Evolutionary conservation across 2,888 invertebrate genomes (phyloP).

Genomic region (Torymus texanus): DNA sequence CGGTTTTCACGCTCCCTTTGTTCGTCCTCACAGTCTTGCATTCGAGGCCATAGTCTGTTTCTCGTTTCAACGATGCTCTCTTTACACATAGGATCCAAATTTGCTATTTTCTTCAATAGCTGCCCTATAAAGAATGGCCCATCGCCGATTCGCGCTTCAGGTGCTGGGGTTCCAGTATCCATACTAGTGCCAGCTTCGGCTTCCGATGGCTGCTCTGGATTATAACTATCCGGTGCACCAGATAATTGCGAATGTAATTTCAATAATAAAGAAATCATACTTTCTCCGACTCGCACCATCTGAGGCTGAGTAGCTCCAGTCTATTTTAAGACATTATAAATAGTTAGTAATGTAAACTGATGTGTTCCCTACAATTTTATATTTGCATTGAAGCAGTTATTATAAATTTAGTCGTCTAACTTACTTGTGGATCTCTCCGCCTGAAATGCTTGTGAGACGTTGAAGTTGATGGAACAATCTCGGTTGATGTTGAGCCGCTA

Average conservation of each 20-base stretch:
- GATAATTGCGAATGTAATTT: conserved; percentile 94
- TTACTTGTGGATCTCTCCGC: conserved; percentile 68
- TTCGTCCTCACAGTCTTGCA: conserved; percentile 87
- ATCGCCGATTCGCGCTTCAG: conserved; percentile 82
- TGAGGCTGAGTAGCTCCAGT: conserved; percentile 66
- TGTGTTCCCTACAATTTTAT: background rate
- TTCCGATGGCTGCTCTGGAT: conserved; percentile 70
- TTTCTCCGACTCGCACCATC: conserved; percentile 85
- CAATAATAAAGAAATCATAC: conserved; percentile 90
- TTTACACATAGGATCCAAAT: conserved; percentile 83
- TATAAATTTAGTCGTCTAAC: background rate
- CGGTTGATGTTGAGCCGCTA: conserved; percentile 58
- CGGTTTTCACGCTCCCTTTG: conserved; percentile 82
- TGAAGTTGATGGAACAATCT: conserved; percentile 73
- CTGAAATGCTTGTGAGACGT: conserved; percentile 68
- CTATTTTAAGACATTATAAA: conserved; percentile 55
- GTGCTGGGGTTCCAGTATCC: conserved; percentile 46
- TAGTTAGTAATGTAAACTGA: background rate
- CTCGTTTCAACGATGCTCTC: conserved; percentile 84
- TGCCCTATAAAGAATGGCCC: conserved; percentile 91
- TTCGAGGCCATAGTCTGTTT: conserved; percentile 87
- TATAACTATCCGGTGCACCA: conserved; percentile 88
- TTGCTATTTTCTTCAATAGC: conserved; percentile 85
- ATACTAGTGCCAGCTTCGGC: conserved; percentile 65
- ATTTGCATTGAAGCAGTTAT: background rate